Percentiles rank a stretch among this genome's conserved stretches.
Evolutionary conservation across 2,113 vertebrate genomes (phyloP).

Genomic region (Forbesichthys papilliferus): DNA sequence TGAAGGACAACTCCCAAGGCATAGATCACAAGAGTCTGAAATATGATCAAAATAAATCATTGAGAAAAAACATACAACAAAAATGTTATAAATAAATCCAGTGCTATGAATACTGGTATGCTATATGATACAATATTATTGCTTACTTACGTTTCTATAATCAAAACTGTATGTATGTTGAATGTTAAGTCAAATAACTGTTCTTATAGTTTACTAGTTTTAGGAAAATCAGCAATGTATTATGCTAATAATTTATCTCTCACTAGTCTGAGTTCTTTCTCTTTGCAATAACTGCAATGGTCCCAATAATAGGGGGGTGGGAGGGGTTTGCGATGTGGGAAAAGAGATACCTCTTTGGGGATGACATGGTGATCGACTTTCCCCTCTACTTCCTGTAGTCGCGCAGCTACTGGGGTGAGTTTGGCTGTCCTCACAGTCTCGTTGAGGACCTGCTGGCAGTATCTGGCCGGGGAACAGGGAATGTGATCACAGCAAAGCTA

Average conservation of each 20-base stretch:
- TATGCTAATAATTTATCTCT: too few relatives aligned
- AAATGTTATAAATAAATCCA: too few relatives aligned
- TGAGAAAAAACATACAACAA: too few relatives aligned
- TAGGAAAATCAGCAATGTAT: too few relatives aligned
- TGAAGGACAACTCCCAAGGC: constrained; percentile 93
- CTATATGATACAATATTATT: too few relatives aligned
- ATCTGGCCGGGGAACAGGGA: constrained; percentile 72
- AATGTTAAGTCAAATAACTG: too few relatives aligned
- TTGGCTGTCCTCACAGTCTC: constrained; percentile 92
- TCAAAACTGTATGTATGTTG: too few relatives aligned
- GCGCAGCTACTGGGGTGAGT: constrained; percentile 90
- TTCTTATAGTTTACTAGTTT: too few relatives aligned
- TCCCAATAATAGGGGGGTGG: background rate
- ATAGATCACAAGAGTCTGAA: constrained; percentile 92
- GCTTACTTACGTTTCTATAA: too few relatives aligned
- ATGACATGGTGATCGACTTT: constrained; percentile 87
- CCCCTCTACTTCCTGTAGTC: constrained; percentile 91
- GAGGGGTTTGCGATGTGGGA: background rate
- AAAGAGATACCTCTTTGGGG: constrained; percentile 87
- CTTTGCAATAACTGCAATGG: too few relatives aligned
- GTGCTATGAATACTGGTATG: too few relatives aligned
- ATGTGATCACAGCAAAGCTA: constrained; percentile 4
- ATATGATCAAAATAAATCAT: constrained; percentile 19
- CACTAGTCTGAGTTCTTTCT: too few relatives aligned
- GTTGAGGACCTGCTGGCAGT: constrained; percentile 89